Percentiles rank a stretch among this genome's conserved stretches.
Evolutionary conservation across 2,888 invertebrate species (phyloP).

Genomic region (Parelbella ahira): DNA sequence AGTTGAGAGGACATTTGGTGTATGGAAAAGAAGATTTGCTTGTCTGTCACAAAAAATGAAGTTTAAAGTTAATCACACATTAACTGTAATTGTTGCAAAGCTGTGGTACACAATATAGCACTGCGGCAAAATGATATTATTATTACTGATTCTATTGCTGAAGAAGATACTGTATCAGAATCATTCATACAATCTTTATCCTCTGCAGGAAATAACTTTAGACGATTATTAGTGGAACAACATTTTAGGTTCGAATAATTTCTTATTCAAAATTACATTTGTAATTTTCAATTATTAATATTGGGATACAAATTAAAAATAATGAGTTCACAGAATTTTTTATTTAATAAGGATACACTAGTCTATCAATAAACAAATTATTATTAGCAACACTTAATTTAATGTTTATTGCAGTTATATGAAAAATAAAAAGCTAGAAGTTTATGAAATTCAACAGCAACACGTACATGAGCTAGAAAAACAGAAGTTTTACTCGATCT

Average conservation of each 20-base stretch:
- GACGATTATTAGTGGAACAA: neutral
- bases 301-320: neutral
- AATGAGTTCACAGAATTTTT: too few relatives aligned
- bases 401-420: too few relatives aligned
- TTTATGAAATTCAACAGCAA: neutral
- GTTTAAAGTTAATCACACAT: slow-evolving; percentile 1
- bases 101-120: neutral
- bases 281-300: neutral
- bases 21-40: slow-evolving; percentile 32
- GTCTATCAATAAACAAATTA: too few relatives aligned
- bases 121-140: neutral
- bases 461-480: neutral
- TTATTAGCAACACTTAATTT: too few relatives aligned
- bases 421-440: too few relatives aligned
- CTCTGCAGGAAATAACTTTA: neutral
- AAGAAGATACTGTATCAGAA: neutral
- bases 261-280: neutral
- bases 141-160: neutral
- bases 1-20: slow-evolving; percentile 31
- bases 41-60: slow-evolving; percentile 15
- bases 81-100: slow-evolving; percentile 4
- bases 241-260: neutral
- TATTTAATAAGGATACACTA: too few relatives aligned
- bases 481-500: neutral
- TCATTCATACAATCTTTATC: neutral